Evolutionary conservation across 2,888 invertebrate genomes (phyloP), one percentile per base, ranked within the genome.

Genomic region (Alviniconcha strummeri): DNA sequence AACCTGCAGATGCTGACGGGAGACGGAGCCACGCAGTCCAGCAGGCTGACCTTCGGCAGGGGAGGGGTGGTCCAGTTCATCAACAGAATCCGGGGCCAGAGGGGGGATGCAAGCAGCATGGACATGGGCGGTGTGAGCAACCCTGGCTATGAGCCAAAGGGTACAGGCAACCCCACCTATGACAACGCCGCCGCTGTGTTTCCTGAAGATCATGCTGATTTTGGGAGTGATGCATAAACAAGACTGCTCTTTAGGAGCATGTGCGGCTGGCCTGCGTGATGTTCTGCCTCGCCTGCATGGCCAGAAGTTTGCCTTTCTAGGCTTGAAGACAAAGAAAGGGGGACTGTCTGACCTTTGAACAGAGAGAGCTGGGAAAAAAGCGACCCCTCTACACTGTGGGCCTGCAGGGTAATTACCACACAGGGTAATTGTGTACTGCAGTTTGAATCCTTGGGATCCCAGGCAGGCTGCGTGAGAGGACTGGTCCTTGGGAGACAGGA

Each of bases 11-110:
- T 36, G 80, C 71, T 80, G 55, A n/a, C 8, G 60, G 2, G 57
- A 19, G 64, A 19, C 2, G 36, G n/a, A 60, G 5, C 9, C 13
- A 56, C 55, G 5, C 7, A 17, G 15, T 72, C 69, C 0, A 15
- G 81, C 19, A 5, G 52, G 8, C 36, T 75, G 54, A 64, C 60
- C n/a, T 82, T 82, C 75, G 54, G 72, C 52, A 74, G 17, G 57
- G 81, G 75, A 2, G 81, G 81, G 0, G 81, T 60, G 72, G 81
- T 82, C 8, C 13, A 36, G 60, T 82, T 82, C 64, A 64, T 82
- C 11, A 82, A 76, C 75, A 82, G 17, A 55, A 19, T 82, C 54
- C 52, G 81, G 52, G 67, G 57, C 8, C 60, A n/a, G 9, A 5
- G 5, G 55, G 74, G 72, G 9, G 60, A 17, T 13, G 60, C 74